phyloP scores from a whole-genome alignment of 1,140 invertebrate species.

The Acromyrmex charruanus region DNA sequence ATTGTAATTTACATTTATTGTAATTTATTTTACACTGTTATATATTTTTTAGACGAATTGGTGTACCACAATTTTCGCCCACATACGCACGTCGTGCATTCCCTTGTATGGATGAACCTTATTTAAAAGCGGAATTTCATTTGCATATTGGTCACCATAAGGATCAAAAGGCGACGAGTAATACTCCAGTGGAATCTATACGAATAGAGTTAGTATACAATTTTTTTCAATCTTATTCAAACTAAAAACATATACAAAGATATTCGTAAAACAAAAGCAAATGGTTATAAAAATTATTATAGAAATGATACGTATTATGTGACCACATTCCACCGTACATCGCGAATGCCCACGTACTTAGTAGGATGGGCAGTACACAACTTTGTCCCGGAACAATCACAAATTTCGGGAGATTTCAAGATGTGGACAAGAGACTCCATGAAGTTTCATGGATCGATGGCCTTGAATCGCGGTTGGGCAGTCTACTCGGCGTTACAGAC shows the following conservation, averaged over 20 bases:
- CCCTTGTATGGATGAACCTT: constrained; percentile 96
- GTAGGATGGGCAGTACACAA: constrained; percentile 92
- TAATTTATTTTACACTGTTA: neutral
- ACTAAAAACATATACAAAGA: neutral
- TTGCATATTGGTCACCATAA: constrained; percentile 88
- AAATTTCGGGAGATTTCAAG: constrained; percentile 38
- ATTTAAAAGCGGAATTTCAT: constrained; percentile 91
- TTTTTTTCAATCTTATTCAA: constrained; percentile 22
- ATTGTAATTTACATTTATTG: neutral
- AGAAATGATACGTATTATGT: constrained; percentile 66
- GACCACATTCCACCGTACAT: constrained; percentile 86
- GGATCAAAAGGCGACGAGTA: constrained; percentile 87
- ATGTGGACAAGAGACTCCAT: constrained; percentile 72
- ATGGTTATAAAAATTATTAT: neutral
- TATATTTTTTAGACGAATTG: constrained; percentile 87
- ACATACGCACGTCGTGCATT: constrained; percentile 93
- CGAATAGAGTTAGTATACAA: constrained; percentile 72
- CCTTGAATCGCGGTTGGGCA: constrained; percentile 60
- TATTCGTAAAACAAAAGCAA: neutral
- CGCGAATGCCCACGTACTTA: constrained; percentile 92
- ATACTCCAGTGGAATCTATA: constrained; percentile 87
- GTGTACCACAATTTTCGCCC: constrained; percentile 93
- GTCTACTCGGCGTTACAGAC: constrained; percentile 67
- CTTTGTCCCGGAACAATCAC: constrained; percentile 85
- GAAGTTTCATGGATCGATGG: constrained; percentile 38